Conservation (phyloP, 2,113 vertebrate genomes). For the Bambusicola thoracicus region DNA sequence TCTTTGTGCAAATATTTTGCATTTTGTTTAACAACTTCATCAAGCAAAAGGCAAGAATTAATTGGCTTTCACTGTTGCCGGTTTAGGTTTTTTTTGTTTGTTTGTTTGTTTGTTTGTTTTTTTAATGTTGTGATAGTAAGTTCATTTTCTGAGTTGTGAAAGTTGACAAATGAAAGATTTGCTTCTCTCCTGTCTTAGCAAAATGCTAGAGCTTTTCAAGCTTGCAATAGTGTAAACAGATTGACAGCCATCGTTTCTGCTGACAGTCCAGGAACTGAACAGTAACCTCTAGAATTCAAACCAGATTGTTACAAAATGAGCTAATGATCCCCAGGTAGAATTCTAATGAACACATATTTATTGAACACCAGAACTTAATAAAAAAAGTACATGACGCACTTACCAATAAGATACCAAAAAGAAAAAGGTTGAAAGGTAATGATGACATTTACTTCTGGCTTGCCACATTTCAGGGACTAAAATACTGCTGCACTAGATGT, state of each 20-base stretch:
- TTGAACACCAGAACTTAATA: neutral
- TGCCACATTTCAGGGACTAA: neutral
- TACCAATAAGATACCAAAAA: neutral
- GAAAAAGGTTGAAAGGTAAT: neutral
- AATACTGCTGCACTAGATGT: neutral
- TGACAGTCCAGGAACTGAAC: neutral
- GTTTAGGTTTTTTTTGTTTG: too few relatives aligned
- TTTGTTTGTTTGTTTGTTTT: neutral
- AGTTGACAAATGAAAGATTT: neutral
- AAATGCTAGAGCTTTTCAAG: neutral
- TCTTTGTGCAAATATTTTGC: neutral
- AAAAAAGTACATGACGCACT: neutral
- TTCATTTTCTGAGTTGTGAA: neutral
- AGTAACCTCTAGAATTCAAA: neutral
- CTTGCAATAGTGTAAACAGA: neutral
- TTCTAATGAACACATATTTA: accelerated
- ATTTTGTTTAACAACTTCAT: neutral
- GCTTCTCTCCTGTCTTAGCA: neutral
- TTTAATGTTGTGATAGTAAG: accelerated
- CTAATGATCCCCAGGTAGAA: neutral
- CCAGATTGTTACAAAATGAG: neutral
- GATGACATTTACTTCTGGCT: neutral
- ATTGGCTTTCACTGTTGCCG: neutral
- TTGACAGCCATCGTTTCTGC: neutral
- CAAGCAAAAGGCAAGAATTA: neutral